phyloP scores from a whole-genome alignment of 2,113 vertebrate genomes.

The Chaenogobius annularis region DNA sequence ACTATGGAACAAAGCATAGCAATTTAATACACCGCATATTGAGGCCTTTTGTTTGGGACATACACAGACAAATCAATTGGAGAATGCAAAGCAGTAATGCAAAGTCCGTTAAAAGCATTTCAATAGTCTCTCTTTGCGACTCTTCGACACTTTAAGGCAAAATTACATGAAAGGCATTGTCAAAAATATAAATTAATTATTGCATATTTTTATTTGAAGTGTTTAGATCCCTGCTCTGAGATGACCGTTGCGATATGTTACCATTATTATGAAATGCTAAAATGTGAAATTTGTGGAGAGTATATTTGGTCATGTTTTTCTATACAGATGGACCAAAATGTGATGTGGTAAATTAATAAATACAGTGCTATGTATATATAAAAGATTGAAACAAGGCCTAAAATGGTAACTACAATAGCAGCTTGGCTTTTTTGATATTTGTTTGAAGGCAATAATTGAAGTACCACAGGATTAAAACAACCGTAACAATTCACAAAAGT shows the following conservation, averaged over 20 bases:
- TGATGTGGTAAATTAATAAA: conserved; percentile 7
- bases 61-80: conserved; percentile 10
- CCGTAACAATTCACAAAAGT: conserved; percentile 7
- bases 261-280: not conserved
- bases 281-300: not conserved
- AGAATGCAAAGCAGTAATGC: conserved; percentile 23
- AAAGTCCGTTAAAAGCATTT: conserved; percentile 25
- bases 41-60: conserved; percentile 35
- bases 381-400: conserved; percentile 4
- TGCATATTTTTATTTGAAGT: conserved; percentile 46
- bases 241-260: conserved; percentile 19
- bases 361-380: conserved; percentile 3
- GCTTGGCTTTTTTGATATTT: conserved; percentile 14
- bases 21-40: conserved; percentile 28
- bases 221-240: not conserved
- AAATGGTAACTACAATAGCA: conserved; percentile 26
- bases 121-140: conserved; percentile 37
- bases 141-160: conserved; percentile 49
- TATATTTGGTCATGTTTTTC: not conserved
- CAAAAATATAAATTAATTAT: conserved; percentile 62
- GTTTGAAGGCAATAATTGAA: conserved; percentile 8
- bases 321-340: not conserved
- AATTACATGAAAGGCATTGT: conserved; percentile 34
- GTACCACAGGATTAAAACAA: not conserved
- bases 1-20: conserved; percentile 4